Evolutionary conservation across 2,797 vertebrate genomes (phyloP).

Genomic region (Anabacerthia variegaticeps): DNA sequence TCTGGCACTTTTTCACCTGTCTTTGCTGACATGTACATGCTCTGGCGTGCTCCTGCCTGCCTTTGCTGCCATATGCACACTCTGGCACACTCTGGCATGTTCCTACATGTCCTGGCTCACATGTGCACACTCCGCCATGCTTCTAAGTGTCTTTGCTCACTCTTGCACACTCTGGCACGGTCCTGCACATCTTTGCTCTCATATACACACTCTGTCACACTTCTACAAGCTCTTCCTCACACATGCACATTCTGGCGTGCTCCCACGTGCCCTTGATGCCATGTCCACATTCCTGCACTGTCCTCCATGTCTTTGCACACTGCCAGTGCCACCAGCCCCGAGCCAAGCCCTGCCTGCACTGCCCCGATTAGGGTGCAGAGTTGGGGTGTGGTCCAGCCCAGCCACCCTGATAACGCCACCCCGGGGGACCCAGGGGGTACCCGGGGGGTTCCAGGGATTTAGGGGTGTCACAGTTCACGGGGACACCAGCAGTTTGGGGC

Average conservation of each 20-base stretch:
- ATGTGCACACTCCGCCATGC: neutral
- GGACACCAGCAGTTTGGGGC: neutral
- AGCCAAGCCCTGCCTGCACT: neutral
- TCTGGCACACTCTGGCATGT: fast-evolving
- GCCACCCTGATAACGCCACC: neutral
- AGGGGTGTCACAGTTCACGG: fast-evolving
- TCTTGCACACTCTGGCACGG: neutral
- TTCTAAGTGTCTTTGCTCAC: neutral
- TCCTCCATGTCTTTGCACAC: neutral
- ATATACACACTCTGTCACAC: neutral
- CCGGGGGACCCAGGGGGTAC: neutral
- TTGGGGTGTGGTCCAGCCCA: neutral
- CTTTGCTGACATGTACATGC: neutral
- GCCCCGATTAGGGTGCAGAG: neutral
- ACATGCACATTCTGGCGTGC: neutral
- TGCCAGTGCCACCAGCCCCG: fast-evolving
- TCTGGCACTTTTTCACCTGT: neutral
- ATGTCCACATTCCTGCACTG: neutral
- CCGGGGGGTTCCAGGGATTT: neutral
- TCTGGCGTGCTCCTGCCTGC: neutral
- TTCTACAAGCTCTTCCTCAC: neutral
- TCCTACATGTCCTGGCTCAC: neutral
- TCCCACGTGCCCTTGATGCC: fast-evolving
- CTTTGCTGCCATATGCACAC: neutral
- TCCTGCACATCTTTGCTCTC: neutral